A percentile compares a stretch with the other conserved stretches of the same genome.
phyloP scores from a whole-genome alignment of 1,140 invertebrate genomes.

The Sycophila sp. region DNA sequence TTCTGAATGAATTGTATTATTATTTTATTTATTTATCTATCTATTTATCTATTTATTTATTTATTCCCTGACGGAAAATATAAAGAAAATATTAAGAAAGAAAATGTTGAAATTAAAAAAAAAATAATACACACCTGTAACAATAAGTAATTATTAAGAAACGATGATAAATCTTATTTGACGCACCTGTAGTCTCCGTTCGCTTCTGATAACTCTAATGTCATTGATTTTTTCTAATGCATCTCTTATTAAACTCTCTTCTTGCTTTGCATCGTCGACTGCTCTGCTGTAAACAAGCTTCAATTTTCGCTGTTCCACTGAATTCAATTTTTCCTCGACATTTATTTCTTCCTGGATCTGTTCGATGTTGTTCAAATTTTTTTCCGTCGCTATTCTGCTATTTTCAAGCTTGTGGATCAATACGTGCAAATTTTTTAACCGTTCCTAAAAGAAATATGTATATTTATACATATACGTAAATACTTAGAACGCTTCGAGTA shows the following conservation, averaged over 20 bases:
- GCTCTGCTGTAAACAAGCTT: slow-evolving; percentile 82
- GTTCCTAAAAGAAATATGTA: slow-evolving; percentile 68
- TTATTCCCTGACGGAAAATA: too few relatives aligned
- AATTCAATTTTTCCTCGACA: slow-evolving; percentile 71
- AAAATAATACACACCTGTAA: too few relatives aligned
- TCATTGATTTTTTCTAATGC: slow-evolving; percentile 88
- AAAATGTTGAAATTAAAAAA: too few relatives aligned
- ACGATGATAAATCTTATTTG: too few relatives aligned
- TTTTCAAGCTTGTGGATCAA: slow-evolving; percentile 82
- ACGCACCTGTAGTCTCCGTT: slow-evolving; percentile 79
- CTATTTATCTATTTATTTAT: too few relatives aligned
- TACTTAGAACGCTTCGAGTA: too few relatives aligned
- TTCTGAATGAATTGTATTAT: too few relatives aligned
- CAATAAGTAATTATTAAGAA: too few relatives aligned
- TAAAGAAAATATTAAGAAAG: too few relatives aligned
- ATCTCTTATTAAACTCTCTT: slow-evolving; percentile 83
- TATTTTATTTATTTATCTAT: too few relatives aligned
- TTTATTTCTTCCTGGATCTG: slow-evolving; percentile 79
- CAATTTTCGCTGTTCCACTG: slow-evolving; percentile 76
- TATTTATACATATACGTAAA: neutral
- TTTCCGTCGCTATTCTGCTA: slow-evolving; percentile 78
- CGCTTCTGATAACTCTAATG: slow-evolving; percentile 87
- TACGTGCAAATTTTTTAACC: slow-evolving; percentile 79
- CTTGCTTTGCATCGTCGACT: slow-evolving; percentile 80
- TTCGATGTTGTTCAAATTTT: slow-evolving; percentile 78